These are phyloP conservation scores for Octonoba sinensis DNA, from an alignment of 2,888 invertebrate genomes.

Conservation along the genomic window DNA sequence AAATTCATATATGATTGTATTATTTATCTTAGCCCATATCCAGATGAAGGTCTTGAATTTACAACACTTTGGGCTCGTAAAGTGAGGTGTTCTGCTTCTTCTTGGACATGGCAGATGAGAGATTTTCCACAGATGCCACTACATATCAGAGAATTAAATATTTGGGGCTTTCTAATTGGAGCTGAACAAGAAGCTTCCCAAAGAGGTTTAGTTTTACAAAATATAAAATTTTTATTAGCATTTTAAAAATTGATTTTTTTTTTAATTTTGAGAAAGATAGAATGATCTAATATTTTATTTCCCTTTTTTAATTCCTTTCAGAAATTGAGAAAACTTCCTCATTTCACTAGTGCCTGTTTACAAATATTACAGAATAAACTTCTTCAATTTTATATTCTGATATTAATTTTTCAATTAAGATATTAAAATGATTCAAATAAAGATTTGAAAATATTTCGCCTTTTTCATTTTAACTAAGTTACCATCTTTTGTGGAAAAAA, in stretches of 20 bases:
- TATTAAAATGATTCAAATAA: too few species aligned
- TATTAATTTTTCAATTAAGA: too few species aligned
- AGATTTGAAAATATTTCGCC: too few species aligned
- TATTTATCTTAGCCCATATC: slow-evolving; percentile 39
- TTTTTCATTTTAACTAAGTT: too few species aligned
- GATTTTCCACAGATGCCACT: slow-evolving; percentile 96
- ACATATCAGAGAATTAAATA: slow-evolving; percentile 83
- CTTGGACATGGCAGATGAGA: slow-evolving; percentile 89
- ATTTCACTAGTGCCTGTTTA: too few species aligned
- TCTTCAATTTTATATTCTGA: too few species aligned
- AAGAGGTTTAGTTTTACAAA: slow-evolving; percentile 72
- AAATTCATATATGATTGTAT: too few species aligned
- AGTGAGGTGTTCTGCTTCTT: slow-evolving; percentile 83
- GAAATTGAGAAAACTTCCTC: too few species aligned
- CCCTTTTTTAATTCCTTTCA: too few species aligned
- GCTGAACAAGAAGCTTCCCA: slow-evolving; percentile 87
- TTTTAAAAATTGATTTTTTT: background rate
- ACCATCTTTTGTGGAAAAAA: too few species aligned
- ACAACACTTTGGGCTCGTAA: slow-evolving; percentile 93
- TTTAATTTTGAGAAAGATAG: background rate
- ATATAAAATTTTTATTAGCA: background rate
- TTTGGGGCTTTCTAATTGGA: slow-evolving; percentile 91
- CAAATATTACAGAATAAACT: too few species aligned
- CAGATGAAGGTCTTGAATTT: slow-evolving; percentile 84
- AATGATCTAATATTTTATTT: background rate